Conservation (phyloP, 2,797 vertebrate genomes). For the Euthynnus affinis region DNA sequence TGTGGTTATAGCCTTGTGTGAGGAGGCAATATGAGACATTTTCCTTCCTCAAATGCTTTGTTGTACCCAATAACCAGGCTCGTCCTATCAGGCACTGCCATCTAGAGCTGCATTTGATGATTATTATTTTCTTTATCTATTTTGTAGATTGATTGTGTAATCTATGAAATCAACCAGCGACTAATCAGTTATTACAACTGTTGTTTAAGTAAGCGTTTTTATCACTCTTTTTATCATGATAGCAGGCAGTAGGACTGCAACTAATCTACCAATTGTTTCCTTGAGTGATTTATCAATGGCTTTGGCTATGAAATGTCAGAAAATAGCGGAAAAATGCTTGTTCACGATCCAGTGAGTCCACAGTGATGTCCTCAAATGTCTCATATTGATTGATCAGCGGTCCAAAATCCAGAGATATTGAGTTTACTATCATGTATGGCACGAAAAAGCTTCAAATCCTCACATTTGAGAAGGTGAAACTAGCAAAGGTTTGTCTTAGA, state of each 20-base stretch:
- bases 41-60: constrained; percentile 8
- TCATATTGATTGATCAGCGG: not conserved
- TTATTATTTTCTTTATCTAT: not conserved
- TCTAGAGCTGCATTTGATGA: not conserved
- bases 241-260: no score
- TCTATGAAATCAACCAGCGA: not conserved
- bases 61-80: not conserved
- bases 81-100: not conserved
- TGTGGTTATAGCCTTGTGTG: constrained; percentile 46
- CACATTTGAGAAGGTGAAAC: no score
- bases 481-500: not conserved
- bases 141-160: not conserved
- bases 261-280: no score
- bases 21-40: not conserved
- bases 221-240: no score
- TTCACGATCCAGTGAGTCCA: no score
- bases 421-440: not conserved
- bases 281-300: no score
- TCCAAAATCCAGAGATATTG: not conserved
- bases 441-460: no score
- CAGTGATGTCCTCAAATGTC: not conserved
- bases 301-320: no score
- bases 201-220: no score
- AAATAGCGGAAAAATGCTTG: no score
- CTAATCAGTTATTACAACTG: no score